A percentile compares a stretch with the other conserved stretches of the same genome.
Evolutionary conservation across 2,113 vertebrate species (phyloP).

Genomic region (Alligator mississippiensis): DNA sequence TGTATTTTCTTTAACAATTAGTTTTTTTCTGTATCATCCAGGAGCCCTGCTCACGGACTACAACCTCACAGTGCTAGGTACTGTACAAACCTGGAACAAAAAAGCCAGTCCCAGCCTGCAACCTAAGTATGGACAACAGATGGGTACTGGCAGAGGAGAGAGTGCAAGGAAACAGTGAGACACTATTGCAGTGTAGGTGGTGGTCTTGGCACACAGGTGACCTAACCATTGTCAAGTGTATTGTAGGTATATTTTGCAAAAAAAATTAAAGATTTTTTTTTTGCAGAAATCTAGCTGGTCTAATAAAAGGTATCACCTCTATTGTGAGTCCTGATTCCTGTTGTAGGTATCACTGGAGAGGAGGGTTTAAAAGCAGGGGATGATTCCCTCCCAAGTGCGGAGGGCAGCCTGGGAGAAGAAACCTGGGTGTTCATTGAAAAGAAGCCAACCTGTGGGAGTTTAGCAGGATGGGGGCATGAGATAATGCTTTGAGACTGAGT

Average conservation of each 20-base stretch:
- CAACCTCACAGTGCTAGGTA: background rate
- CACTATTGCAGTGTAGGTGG: background rate
- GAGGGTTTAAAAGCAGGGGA: background rate
- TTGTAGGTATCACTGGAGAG: background rate
- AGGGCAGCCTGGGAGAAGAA: background rate
- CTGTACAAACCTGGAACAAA: background rate
- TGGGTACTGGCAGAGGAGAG: background rate
- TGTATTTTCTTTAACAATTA: background rate
- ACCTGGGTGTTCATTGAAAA: background rate
- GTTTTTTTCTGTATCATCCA: too few species aligned
- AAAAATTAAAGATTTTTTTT: too few species aligned
- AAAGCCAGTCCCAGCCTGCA: background rate
- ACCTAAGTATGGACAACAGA: background rate
- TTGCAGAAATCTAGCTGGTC: too few species aligned
- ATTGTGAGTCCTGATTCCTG: too few species aligned
- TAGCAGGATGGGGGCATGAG: background rate
- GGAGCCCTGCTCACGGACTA: too few species aligned
- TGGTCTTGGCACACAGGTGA: background rate
- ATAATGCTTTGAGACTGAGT: background rate
- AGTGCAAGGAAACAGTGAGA: background rate
- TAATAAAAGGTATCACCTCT: too few species aligned
- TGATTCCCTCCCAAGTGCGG: background rate
- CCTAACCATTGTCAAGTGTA: background rate
- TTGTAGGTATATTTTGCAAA: too few species aligned
- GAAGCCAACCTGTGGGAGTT: background rate